Evolutionary conservation across 2,797 vertebrate species (phyloP), one percentile per base, ranked within the genome.

Genomic region (Hypotaenidia okinawae): DNA sequence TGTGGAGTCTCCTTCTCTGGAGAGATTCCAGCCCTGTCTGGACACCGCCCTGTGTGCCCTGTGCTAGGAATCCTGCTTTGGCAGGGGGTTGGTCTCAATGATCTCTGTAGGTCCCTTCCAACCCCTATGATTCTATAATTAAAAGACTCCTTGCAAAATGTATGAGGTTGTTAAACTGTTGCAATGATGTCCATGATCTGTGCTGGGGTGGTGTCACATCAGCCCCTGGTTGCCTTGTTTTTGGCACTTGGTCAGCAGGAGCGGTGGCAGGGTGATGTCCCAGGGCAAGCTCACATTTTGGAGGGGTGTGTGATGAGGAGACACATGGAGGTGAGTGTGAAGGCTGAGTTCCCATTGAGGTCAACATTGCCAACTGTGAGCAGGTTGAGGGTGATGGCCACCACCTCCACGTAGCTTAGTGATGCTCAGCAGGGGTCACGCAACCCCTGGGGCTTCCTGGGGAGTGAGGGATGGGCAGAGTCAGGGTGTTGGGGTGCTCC

Each of bases 281-380:
- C 51, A 59, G 33, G 32, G 55, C 54, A 45, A 27, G 37, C 37
- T 27, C 6, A 0, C 1, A 0, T 30, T 58, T 45, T 10, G 28
- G 23, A 28, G n/a, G 19, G 8, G 6, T 0, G 25, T 1, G 1
- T 1, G 8, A 6, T 11, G 12, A 10, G 0, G 4, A 13, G 33
- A 17, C 13, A 4, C 1, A 1, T 0, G 0, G 1, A 8, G 7
- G 10, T n/a, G 0, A 11, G 23, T 0, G 3, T 2, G 75, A 17
- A 28, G n/a, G 14, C 15, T 4, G 5, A 39, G 2, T 12, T 35
- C 2, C 0, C 39, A 23, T 19, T 14, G 64, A 25, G 43, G 4
- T 16, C 0, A 4, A 13, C 5, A 0, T 8, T 1, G 2, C 32
- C 51, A 16, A 1, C 14, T 1, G 0, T 1, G 24, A 27, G 30